phyloP scores from a whole-genome alignment of 30 jellyfish, hydroid and myxozoan genomes.

The Aurelia aurita region DNA sequence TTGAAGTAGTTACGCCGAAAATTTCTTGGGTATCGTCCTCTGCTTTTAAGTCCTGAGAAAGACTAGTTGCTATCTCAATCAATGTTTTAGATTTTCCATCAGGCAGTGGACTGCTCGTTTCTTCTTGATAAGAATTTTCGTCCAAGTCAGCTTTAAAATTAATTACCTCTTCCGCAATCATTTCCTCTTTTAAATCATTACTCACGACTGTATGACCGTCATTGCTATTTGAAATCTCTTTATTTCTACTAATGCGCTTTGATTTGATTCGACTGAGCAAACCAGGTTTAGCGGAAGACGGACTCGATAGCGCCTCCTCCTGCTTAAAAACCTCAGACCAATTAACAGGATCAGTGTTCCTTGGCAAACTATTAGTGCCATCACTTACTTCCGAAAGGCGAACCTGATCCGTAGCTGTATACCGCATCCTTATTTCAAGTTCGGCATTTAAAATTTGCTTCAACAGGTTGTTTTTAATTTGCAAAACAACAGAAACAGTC shows the following conservation, averaged over 20 bases:
- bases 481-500: constrained; percentile 49
- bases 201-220: not conserved
- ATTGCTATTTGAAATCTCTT: not conserved
- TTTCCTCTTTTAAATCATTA: not conserved
- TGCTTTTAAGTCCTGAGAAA: constrained; percentile 8
- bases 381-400: constrained; percentile 44
- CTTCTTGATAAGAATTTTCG: not conserved
- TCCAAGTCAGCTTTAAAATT: not conserved
- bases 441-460: constrained; percentile 50
- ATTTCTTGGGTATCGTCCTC: constrained; percentile 8
- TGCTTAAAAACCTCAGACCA: constrained; percentile 61
- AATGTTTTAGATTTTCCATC: constrained; percentile 29
- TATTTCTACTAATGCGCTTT: constrained; percentile 12
- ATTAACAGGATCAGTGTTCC: not conserved
- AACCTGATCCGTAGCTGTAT: constrained; percentile 53
- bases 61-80: constrained; percentile 28
- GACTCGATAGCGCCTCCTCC: constrained; percentile 19
- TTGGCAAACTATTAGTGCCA: not conserved
- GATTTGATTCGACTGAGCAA: constrained; percentile 39
- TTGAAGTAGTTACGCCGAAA: not conserved
- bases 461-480: constrained; percentile 43
- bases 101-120: constrained; percentile 1
- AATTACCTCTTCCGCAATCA: not conserved
- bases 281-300: constrained; percentile 1
- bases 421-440: constrained; percentile 63